Base-by-base conservation (phyloP, 2,113 vertebrate species). In the Recurvirostra avosetta region DNA sequence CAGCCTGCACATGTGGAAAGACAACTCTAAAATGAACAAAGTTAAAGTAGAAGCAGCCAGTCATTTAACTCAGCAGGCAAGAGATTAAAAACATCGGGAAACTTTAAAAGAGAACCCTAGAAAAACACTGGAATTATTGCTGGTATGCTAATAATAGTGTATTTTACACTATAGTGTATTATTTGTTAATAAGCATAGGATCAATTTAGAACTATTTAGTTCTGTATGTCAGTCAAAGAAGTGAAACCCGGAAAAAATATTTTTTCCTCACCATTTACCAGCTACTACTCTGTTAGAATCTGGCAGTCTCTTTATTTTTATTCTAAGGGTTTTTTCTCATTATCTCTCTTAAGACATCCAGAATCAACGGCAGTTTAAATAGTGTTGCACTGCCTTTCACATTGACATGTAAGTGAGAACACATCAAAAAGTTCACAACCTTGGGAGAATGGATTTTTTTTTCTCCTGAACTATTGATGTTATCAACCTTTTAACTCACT, bases 1-100 rank as follows among this genome's bases (percentile, higher is more conserved):
- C 15, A 66, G 7, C 80, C 0, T 67, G 22, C 19, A 74, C 0
- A 0, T 49, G 77, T 17, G 11, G 61, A 67, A 94, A 88, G 29
- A 45, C 32, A 80, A 63, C 15, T 85, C 40, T 56, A 61, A 75
- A 91, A 91, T 43, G 15, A 68, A 78, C 2, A 5, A 68, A 47
- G 43, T n/a, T 65, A 45, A 70, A 82, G 30, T 6, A 49, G 25
- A n/a, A 76, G 18, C 8, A 79, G 27, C 3, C 36, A 68, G 27
- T 55, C 50, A 84, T 52, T 84, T 77, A 27, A 52, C 16, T 86
- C 34, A n/a, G 12, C 16, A 50, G 25, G n/a, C 68, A 75, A 68
- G 19, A 82, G 16, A 91, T 30, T 59, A 47, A 77, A 67, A 63
- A 27, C 16, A 65, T 8, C 17, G 74, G 30, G 22, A 79, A 94